These are phyloP conservation scores for Danio tinwini DNA, from an alignment of 2,797 vertebrate genomes.

Conservation along the genomic window DNA sequence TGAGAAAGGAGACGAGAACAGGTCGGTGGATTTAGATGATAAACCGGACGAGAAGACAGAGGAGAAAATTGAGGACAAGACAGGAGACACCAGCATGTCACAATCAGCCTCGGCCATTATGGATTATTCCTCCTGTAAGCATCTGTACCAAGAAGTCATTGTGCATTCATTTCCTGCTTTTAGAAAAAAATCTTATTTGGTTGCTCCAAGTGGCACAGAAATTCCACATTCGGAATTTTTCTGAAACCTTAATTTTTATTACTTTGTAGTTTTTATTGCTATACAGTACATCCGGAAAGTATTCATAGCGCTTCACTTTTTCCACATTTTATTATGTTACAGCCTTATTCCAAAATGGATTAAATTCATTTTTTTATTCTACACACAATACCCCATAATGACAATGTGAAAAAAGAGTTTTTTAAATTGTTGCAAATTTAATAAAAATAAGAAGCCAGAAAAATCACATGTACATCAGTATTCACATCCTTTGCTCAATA, in stretches of 20 bases:
- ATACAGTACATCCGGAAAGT: too few relatives aligned
- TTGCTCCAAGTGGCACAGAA: neutral
- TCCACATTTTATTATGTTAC: too few relatives aligned
- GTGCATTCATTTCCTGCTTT: neutral
- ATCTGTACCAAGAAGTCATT: neutral
- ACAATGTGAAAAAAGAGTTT: too few relatives aligned
- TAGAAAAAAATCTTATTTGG: neutral
- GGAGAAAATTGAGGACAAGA: conserved; percentile 68
- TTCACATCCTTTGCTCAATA: too few relatives aligned
- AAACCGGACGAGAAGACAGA: conserved; percentile 71
- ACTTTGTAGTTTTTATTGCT: neutral
- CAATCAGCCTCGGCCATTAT: conserved; percentile 82
- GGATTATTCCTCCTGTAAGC: conserved; percentile 84
- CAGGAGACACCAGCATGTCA: conserved; percentile 66
- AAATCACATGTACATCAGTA: too few relatives aligned
- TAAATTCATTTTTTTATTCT: too few relatives aligned
- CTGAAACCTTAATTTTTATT: neutral
- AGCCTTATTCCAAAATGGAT: too few relatives aligned
- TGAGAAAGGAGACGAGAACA: conserved; percentile 73
- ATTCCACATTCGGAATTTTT: neutral
- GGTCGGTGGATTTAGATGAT: conserved; percentile 71
- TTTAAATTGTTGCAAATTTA: too few relatives aligned
- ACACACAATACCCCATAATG: too few relatives aligned
- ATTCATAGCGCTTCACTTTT: too few relatives aligned
- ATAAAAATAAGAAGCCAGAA: too few relatives aligned